Percentiles rank a stretch among this genome's conserved stretches.
Evolutionary conservation across 1,140 invertebrate genomes (phyloP).

Genomic region (Oedothorax gibbosus): DNA sequence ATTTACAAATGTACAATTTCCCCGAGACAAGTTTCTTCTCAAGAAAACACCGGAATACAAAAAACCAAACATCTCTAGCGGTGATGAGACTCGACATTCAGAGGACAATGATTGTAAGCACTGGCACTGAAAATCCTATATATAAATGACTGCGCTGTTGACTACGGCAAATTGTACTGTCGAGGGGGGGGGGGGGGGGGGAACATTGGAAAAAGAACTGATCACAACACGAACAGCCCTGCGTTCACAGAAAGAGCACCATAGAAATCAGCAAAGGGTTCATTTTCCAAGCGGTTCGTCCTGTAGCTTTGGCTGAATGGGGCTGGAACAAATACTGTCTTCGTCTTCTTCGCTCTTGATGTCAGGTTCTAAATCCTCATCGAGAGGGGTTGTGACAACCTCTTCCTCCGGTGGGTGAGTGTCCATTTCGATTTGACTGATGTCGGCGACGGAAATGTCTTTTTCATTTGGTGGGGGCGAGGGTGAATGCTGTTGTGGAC

Average conservation of each 20-base stretch:
- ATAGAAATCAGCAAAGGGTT: slow-evolving; percentile 56
- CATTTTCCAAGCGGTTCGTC: slow-evolving; percentile 44
- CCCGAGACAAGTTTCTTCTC: no score
- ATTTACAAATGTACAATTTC: no score
- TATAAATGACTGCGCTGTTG: slow-evolving; percentile 47
- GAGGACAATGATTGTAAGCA: slow-evolving; percentile 41
- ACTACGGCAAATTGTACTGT: slow-evolving; percentile 49
- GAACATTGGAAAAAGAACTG: slow-evolving; percentile 57
- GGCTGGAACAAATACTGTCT: slow-evolving; percentile 27
- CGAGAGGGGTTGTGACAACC: no score
- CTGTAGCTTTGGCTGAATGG: slow-evolving; percentile 46
- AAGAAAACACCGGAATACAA: no score
- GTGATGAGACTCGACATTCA: no score
- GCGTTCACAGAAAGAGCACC: slow-evolving; percentile 47
- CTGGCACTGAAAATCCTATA: slow-evolving; percentile 52
- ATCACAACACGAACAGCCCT: slow-evolving; percentile 46
- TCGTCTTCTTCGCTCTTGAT: slow-evolving; percentile 2
- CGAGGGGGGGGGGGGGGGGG: slow-evolving; percentile 22
- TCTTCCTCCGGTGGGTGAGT: neutral
- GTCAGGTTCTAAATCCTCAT: no score
- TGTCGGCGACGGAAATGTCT: slow-evolving; percentile 2
- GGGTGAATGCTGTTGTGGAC: neutral
- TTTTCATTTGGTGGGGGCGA: slow-evolving; percentile 8
- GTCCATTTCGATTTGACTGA: neutral
- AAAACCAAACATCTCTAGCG: no score